These are phyloP conservation scores for Matsumurasca onukii DNA, from an alignment of 1,140 invertebrate genomes.

Conservation along the genomic window DNA sequence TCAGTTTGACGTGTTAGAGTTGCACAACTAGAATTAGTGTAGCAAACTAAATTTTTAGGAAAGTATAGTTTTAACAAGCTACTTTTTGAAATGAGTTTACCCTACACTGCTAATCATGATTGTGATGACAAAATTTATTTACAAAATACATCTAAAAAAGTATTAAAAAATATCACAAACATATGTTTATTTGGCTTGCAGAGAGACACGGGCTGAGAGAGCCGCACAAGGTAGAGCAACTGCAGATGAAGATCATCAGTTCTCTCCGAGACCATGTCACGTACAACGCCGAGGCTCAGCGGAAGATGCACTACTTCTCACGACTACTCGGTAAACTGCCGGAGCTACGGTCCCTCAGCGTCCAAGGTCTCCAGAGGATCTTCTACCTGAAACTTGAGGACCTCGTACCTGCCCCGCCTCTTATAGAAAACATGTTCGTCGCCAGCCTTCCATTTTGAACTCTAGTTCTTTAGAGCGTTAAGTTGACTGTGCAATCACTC, in stretches of 20 bases:
- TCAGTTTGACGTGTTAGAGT: too few relatives aligned
- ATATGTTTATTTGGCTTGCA: constrained; percentile 52
- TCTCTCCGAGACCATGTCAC: constrained; percentile 93
- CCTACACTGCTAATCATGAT: too few relatives aligned
- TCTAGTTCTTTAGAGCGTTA: background rate
- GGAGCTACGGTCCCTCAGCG: constrained; percentile 85
- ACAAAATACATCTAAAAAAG: too few relatives aligned
- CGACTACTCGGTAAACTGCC: constrained; percentile 86
- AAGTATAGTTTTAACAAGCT: too few relatives aligned
- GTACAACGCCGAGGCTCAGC: constrained; percentile 86
- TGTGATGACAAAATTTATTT: too few relatives aligned
- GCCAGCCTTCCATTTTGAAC: constrained; percentile 86
- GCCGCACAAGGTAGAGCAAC: constrained; percentile 86
- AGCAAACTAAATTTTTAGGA: too few relatives aligned
- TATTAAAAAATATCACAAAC: background rate
- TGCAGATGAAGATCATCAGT: constrained; percentile 94
- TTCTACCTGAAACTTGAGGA: constrained; percentile 94
- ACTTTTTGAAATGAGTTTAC: too few relatives aligned
- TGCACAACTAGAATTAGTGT: too few relatives aligned
- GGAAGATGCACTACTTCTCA: constrained; percentile 89
- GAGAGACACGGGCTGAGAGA: constrained; percentile 91
- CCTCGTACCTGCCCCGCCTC: constrained; percentile 84
- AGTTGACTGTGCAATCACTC: background rate
- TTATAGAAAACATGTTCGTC: constrained; percentile 94
- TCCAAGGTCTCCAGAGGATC: constrained; percentile 90